Conservation (phyloP, 2,888 invertebrate species). For the Pristionchus maxplancki region DNA sequence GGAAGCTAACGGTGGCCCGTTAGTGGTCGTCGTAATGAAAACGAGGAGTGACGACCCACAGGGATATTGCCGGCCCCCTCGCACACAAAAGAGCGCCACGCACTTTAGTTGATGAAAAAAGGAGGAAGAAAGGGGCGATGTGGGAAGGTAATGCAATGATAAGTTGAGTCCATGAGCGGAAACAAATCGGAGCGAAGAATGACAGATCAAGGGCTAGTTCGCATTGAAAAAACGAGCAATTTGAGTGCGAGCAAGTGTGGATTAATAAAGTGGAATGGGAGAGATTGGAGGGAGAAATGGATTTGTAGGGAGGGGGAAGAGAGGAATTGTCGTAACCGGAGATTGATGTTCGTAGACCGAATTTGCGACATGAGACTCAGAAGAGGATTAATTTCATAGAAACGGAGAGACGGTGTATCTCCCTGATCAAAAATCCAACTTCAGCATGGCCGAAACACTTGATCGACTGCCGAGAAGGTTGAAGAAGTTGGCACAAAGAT, state of each 20-base stretch:
- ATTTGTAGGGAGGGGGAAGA: conserved; percentile 19
- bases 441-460: background rate
- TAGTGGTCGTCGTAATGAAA: conserved; percentile 16
- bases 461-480: background rate
- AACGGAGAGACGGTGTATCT: background rate
- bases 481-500: background rate
- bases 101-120: conserved; percentile 42
- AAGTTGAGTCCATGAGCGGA: background rate
- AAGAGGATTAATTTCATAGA: background rate
- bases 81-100: background rate
- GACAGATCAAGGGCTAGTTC: background rate
- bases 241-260: conserved; percentile 33
- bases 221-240: conserved; percentile 8
- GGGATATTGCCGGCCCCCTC: background rate
- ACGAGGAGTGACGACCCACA: conserved; percentile 13
- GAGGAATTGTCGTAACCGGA: background rate
- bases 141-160: background rate
- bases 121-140: background rate
- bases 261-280: conserved; percentile 45
- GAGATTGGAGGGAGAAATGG: conserved; percentile 8
- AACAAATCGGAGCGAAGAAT: background rate
- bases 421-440: background rate
- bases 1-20: background rate
- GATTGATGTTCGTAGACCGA: background rate
- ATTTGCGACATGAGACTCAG: background rate